Base-by-base conservation (phyloP, 2,113 vertebrate species). In the Pseudopodoces humilis region DNA sequence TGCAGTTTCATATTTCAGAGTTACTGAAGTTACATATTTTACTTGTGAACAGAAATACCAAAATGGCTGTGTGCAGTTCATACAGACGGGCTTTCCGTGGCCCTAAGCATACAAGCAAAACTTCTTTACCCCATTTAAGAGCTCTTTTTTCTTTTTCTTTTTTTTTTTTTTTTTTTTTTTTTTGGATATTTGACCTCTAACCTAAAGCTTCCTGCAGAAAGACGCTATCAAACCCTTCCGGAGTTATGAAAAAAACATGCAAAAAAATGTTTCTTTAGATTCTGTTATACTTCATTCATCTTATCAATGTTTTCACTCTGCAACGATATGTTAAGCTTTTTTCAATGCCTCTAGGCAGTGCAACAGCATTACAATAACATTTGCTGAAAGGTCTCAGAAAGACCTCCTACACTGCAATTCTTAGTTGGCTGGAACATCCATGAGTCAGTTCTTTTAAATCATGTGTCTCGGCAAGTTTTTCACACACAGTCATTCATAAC, bases 321-420 rank as follows among this genome's bases (percentile, higher is more conserved):
- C 83, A 86, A 91, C 77, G 62, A 46, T 43, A 85, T 4, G 31
- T 70, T 79, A 86, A 77, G 46, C 67, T 88, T 85, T 94, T 71
- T 62, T 74, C 71, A 84, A 92, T 52, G 53, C 90, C 84, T 43
- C 52, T 50, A 91, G 77, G 76, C 89, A 91, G 79, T 77, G 76
- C 78, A 91, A 80, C n/a, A 71, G 33, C 67, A 84, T 90, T 86
- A 67, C 23, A 94, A 92, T 76, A 90, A 96, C 86, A 88, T 88
- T 89, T 96, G 41, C 79, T 88, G 90, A 92, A 94, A 92, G 58
- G 2, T 17, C 65, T 84, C 70, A 49, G 25, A 19, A 71, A 96
- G 96, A 96, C 92, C 90, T 95, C 95, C 95, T 90, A 68, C 63
- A 2, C 37, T 41, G 83, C 63, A 83, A 55, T 56, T 85, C 37